Percentiles rank a stretch among this genome's conserved stretches.
These are phyloP conservation scores for Pogonomyrmex barbatus DNA, from an alignment of 1,140 invertebrate genomes.

Conservation along the genomic window DNA sequence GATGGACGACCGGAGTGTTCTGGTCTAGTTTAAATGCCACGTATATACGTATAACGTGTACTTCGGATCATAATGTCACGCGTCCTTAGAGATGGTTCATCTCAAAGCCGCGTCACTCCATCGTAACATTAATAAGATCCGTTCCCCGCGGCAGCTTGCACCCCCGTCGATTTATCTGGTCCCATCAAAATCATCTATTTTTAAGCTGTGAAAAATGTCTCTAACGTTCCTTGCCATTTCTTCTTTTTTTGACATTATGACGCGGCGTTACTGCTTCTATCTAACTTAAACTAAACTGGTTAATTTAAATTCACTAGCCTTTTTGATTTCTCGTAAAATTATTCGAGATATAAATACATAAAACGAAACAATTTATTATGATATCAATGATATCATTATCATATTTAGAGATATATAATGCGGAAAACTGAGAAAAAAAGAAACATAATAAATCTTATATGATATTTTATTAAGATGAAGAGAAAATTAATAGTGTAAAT, in stretches of 20 bases:
- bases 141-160: neutral
- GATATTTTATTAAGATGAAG: neutral
- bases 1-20: slow-evolving; percentile 49
- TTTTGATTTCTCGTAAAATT: neutral
- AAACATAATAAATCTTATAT: neutral
- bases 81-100: slow-evolving; percentile 44
- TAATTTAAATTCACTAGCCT: neutral
- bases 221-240: neutral
- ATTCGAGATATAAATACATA: neutral
- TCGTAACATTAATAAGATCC: slow-evolving; percentile 57
- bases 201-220: neutral
- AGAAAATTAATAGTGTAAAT: neutral
- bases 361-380: neutral
- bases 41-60: neutral
- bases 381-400: neutral
- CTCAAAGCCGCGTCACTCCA: slow-evolving; percentile 16
- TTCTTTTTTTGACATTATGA: neutral
- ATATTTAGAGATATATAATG: neutral
- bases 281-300: neutral
- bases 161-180: slow-evolving; percentile 24
- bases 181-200: slow-evolving; percentile 21
- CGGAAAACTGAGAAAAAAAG: neutral
- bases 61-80: slow-evolving; percentile 17
- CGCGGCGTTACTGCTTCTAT: neutral
- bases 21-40: slow-evolving; percentile 57